phyloP scores from a whole-genome alignment of 2,888 invertebrate species.

The Hylaea fasciaria region DNA sequence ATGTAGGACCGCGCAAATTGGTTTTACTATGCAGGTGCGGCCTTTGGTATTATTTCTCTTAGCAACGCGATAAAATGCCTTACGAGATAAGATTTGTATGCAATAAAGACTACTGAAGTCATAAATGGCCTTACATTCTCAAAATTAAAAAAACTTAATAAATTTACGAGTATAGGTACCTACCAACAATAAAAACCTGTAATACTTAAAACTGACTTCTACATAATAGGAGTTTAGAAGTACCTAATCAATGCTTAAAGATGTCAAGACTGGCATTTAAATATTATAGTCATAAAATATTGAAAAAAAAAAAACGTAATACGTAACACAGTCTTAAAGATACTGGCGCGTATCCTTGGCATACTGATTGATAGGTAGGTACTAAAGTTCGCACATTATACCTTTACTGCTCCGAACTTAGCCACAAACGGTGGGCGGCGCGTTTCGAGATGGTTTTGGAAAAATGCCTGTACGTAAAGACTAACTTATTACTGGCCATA shows the following conservation, averaged over 20 bases:
- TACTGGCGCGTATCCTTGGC: slow-evolving; percentile 64
- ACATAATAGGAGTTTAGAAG: not conserved
- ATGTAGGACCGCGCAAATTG: slow-evolving; percentile 47
- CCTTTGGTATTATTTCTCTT: slow-evolving; percentile 46
- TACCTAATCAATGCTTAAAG: slow-evolving; percentile 11
- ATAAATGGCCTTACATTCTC: slow-evolving; percentile 6
- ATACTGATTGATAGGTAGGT: slow-evolving; percentile 57
- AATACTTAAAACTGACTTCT: not conserved
- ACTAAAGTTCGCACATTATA: too few species aligned
- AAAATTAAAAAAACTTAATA: not conserved
- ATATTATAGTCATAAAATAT: slow-evolving; percentile 25
- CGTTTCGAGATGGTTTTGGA: too few species aligned
- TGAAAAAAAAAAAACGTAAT: slow-evolving; percentile 28
- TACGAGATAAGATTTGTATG: slow-evolving; percentile 24
- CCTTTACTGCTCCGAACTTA: too few species aligned
- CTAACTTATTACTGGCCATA: too few species aligned
- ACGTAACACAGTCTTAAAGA: slow-evolving; percentile 42
- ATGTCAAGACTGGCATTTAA: slow-evolving; percentile 29
- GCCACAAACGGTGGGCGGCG: too few species aligned
- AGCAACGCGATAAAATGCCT: slow-evolving; percentile 38
- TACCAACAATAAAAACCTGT: too few species aligned
- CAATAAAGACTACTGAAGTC: slow-evolving; percentile 9
- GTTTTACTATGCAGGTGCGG: slow-evolving; percentile 47
- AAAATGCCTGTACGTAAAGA: too few species aligned
- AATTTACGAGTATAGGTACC: too few species aligned